These are phyloP conservation scores for Telmatherina bonti DNA, from an alignment of 2,797 vertebrate genomes.

Conservation along the genomic window DNA sequence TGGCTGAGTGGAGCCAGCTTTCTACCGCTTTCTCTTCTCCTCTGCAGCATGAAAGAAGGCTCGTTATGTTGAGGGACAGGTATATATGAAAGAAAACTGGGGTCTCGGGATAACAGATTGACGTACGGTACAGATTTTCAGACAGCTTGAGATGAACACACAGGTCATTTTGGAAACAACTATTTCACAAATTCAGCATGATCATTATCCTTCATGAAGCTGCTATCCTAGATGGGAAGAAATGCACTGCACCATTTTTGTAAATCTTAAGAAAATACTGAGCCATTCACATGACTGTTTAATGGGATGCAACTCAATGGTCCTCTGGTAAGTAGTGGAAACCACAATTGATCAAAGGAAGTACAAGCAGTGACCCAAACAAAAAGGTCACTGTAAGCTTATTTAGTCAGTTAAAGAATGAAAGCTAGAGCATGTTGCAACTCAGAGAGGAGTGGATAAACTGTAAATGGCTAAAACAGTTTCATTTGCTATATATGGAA, in stretches of 20 bases:
- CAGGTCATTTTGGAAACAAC: conserved; percentile 1
- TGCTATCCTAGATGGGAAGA: background rate
- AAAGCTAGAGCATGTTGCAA: no score
- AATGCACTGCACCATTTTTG: background rate
- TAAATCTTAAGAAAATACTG: no score
- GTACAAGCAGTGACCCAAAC: no score
- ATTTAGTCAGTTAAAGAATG: no score
- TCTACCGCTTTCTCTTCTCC: conserved; percentile 18
- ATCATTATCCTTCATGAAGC: background rate
- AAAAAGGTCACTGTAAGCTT: no score
- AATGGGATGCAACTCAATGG: no score
- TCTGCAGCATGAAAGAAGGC: conserved; percentile 53
- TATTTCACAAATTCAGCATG: conserved; percentile 13
- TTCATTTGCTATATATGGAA: no score
- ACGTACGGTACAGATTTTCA: conserved; percentile 18
- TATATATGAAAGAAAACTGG: conserved; percentile 1
- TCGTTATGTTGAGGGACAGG: conserved; percentile 48
- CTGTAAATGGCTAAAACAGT: no score
- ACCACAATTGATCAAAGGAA: no score
- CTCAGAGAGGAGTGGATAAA: no score
- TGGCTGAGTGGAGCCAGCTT: conserved; percentile 53
- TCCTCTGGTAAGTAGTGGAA: no score
- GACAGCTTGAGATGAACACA: conserved; percentile 25
- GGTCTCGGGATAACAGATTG: conserved; percentile 19
- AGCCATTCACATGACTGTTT: no score